These are phyloP conservation scores for Dione vanillae DNA, from an alignment of 2,888 invertebrate genomes.

Conservation along the genomic window DNA sequence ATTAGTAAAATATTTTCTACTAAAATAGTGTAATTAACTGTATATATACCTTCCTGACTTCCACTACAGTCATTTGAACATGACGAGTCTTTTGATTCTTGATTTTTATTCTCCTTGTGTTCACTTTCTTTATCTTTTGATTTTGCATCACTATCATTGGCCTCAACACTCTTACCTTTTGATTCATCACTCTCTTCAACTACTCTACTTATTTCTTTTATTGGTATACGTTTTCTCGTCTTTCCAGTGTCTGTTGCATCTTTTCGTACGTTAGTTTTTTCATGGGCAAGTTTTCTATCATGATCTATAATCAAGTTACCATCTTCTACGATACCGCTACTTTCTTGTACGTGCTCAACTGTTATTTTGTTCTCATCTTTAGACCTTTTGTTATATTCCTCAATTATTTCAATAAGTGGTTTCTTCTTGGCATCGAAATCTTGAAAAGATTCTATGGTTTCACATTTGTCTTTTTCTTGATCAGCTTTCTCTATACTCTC, in stretches of 20 bases:
- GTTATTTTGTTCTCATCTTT: slow-evolving; percentile 36
- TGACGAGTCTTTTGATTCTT: neutral
- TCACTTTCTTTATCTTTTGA: slow-evolving; percentile 6
- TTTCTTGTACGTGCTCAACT: slow-evolving; percentile 44
- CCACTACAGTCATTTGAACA: neutral
- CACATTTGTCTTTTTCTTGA: slow-evolving; percentile 46
- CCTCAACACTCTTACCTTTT: slow-evolving; percentile 17
- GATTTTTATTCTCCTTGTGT: neutral
- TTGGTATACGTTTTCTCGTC: slow-evolving; percentile 25
- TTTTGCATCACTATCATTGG: slow-evolving; percentile 17
- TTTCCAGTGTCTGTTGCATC: slow-evolving; percentile 5
- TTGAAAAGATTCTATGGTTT: slow-evolving; percentile 45
- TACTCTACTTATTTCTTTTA: slow-evolving; percentile 28
- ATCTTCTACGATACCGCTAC: slow-evolving; percentile 53
- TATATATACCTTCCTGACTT: slow-evolving; percentile 1
- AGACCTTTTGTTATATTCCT: slow-evolving; percentile 52
- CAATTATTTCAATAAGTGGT: slow-evolving; percentile 68
- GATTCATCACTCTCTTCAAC: slow-evolving; percentile 22
- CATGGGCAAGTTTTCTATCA: slow-evolving; percentile 57
- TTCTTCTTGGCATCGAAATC: slow-evolving; percentile 57
- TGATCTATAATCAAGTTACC: slow-evolving; percentile 60
- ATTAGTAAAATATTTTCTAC: neutral
- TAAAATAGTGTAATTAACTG: neutral
- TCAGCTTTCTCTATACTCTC: slow-evolving; percentile 51
- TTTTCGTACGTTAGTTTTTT: slow-evolving; percentile 41